Percentiles rank a stretch among this genome's conserved stretches.
phyloP scores from a whole-genome alignment of 2,113 vertebrate species.

The Tragelaphus imberbis region DNA sequence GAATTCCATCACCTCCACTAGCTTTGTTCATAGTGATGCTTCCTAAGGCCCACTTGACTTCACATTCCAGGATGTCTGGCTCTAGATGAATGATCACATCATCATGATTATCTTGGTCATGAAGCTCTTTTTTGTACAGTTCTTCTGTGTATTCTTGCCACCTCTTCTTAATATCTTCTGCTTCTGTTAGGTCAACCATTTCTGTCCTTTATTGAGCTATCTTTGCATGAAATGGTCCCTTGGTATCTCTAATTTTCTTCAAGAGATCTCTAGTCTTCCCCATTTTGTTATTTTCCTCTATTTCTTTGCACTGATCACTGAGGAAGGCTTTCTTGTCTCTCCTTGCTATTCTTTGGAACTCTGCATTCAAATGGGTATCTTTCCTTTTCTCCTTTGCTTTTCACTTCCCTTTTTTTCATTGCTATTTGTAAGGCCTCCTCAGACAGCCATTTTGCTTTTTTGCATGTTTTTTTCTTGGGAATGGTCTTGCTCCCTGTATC shows the following conservation, averaged over 20 bases:
- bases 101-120: rapidly evolving
- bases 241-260: neutral
- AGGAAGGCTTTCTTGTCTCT: neutral
- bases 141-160: neutral
- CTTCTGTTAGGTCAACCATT: neutral
- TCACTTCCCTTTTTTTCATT: neutral
- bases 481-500: neutral
- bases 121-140: neutral
- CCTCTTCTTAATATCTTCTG: neutral
- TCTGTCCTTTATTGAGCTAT: neutral
- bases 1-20: neutral
- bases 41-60: neutral
- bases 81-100: neutral
- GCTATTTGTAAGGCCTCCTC: neutral
- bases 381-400: neutral
- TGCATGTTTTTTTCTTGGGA: neutral
- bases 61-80: neutral
- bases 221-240: neutral
- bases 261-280: neutral
- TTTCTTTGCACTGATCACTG: neutral
- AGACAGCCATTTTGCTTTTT: neutral
- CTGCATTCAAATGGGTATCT: neutral
- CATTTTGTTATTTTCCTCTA: neutral
- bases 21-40: neutral
- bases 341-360: neutral